These are phyloP conservation scores for Lutjanus erythropterus DNA, from an alignment of 2,113 vertebrate genomes.

Conservation along the genomic window DNA sequence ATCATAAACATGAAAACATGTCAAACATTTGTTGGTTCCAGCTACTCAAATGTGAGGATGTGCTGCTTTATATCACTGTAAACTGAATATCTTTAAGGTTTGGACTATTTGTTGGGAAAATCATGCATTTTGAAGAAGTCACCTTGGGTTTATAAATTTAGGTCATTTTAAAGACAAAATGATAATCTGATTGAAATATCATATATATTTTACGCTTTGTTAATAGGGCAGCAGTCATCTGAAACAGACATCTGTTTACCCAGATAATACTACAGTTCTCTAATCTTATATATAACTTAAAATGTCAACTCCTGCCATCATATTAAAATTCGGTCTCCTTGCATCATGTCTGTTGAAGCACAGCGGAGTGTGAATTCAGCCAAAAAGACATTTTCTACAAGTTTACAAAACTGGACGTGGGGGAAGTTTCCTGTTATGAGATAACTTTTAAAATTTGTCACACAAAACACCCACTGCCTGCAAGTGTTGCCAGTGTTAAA, in stretches of 20 bases:
- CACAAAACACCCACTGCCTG: too few species aligned
- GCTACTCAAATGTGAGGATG: neutral
- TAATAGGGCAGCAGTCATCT: neutral
- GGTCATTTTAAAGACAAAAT: neutral
- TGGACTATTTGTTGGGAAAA: neutral
- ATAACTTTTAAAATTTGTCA: too few species aligned
- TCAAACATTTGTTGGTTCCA: neutral
- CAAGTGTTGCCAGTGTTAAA: too few species aligned
- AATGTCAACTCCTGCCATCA: neutral
- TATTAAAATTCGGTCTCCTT: neutral
- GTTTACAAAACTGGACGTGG: neutral
- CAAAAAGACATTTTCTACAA: slow-evolving; percentile 2
- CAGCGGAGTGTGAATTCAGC: slow-evolving; percentile 31
- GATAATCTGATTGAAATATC: neutral
- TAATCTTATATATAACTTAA: too few species aligned
- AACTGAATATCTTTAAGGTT: neutral
- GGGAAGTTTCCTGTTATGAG: neutral
- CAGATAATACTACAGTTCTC: neutral
- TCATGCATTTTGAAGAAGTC: neutral
- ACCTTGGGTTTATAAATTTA: neutral
- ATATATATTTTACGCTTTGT: neutral
- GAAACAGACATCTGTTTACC: neutral
- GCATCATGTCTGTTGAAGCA: neutral
- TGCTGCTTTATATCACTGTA: neutral
- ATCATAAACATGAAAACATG: neutral